A percentile compares a stretch with the other conserved stretches of the same genome.
These are phyloP conservation scores for Caiman crocodilus DNA, from an alignment of 2,797 vertebrate genomes.

Conservation along the genomic window DNA sequence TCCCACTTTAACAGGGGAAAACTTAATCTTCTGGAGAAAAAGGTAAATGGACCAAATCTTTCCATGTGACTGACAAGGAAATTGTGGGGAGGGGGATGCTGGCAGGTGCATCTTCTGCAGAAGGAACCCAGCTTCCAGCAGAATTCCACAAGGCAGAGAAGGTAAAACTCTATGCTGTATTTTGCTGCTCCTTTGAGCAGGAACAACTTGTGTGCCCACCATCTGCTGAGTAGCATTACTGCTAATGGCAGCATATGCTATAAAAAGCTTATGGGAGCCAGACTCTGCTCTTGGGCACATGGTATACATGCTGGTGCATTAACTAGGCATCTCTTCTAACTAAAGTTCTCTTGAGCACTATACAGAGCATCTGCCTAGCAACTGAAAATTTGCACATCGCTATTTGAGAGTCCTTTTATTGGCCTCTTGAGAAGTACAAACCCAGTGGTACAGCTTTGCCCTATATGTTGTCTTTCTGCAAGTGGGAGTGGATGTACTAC, in stretches of 20 bases:
- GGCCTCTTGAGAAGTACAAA: not conserved
- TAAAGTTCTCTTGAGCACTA: not conserved
- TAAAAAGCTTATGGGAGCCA: not conserved
- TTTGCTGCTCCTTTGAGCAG: not conserved
- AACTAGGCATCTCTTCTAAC: not conserved
- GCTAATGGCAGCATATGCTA: not conserved
- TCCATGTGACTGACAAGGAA: not conserved
- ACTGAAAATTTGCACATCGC: not conserved
- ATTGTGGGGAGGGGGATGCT: not conserved
- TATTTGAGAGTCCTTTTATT: not conserved
- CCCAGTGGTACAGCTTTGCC: not conserved
- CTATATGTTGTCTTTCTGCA: not conserved
- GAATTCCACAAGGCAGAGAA: not conserved
- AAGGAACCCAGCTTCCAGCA: not conserved
- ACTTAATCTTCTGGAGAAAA: not conserved
- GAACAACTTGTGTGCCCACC: not conserved
- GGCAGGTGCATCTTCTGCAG: not conserved
- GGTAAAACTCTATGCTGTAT: not conserved
- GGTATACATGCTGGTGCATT: not conserved
- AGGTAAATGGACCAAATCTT: rapidly evolving
- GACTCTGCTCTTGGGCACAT: not conserved
- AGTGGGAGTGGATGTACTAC: not conserved
- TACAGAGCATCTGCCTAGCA: not conserved
- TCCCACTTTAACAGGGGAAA: not conserved
- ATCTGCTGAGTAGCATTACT: not conserved